Conservation (phyloP, 1,140 invertebrate genomes). For the Sinonovacula constricta region DNA sequence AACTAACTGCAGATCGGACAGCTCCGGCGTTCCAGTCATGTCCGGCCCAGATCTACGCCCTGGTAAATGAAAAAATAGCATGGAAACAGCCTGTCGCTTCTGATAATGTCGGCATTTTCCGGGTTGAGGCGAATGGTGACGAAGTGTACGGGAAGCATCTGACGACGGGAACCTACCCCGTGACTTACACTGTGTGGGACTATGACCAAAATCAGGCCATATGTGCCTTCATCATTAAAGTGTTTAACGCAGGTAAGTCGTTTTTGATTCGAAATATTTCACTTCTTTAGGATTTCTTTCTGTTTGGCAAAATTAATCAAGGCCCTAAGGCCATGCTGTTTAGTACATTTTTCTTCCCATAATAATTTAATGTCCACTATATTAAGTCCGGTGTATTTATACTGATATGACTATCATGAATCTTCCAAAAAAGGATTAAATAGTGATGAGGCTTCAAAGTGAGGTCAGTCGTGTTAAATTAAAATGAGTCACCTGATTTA, state of each 20-base stretch:
- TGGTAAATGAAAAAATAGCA: slow-evolving; percentile 1
- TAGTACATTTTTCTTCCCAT: too few relatives aligned
- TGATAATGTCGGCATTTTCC: slow-evolving; percentile 28
- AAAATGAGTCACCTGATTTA: too few relatives aligned
- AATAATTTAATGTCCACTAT: too few relatives aligned
- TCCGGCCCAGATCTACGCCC: slow-evolving; percentile 19
- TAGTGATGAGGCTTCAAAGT: too few relatives aligned
- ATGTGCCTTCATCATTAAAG: slow-evolving; percentile 21
- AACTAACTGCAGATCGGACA: background rate
- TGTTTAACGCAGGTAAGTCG: slow-evolving; percentile 10
- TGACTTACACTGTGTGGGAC: slow-evolving; percentile 7
- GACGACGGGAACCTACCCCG: background rate
- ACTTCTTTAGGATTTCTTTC: background rate
- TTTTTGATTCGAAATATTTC: background rate
- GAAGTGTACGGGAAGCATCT: background rate
- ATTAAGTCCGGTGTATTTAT: too few relatives aligned
- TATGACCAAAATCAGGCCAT: slow-evolving; percentile 24
- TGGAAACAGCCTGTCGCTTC: slow-evolving; percentile 13
- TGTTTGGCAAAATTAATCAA: too few relatives aligned
- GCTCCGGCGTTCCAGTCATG: slow-evolving; percentile 9
- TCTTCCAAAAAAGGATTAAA: too few relatives aligned
- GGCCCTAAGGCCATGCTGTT: too few relatives aligned
- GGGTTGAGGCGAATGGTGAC: background rate
- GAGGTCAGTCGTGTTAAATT: too few relatives aligned
- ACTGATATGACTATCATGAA: too few relatives aligned